phyloP scores from a whole-genome alignment of 1,140 invertebrate genomes.

The Trachelipus rathkii region DNA sequence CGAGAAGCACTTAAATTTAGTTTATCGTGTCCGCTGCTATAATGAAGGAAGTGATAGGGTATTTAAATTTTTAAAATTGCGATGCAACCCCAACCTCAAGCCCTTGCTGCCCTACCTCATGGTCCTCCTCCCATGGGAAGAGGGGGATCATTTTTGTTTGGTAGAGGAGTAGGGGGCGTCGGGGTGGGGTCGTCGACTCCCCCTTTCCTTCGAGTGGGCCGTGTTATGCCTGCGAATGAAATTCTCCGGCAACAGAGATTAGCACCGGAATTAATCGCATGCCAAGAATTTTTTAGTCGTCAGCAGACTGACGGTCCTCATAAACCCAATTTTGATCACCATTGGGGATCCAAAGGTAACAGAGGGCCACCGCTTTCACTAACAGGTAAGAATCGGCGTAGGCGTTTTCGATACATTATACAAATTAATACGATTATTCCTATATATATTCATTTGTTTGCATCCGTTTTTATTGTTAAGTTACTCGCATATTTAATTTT shows the following conservation, averaged over 20 bases:
- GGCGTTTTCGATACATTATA: too few species aligned
- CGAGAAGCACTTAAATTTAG: too few species aligned
- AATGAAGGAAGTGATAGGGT: conserved; percentile 4
- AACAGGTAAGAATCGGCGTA: not conserved
- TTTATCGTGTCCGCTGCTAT: not conserved
- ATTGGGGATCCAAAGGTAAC: not conserved
- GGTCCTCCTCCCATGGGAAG: not conserved
- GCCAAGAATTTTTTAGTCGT: not conserved
- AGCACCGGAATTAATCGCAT: not conserved
- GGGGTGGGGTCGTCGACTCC: not conserved
- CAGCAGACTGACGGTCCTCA: not conserved
- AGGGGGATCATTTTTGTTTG: conserved; percentile 7
- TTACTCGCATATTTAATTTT: too few species aligned
- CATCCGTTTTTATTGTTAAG: too few species aligned
- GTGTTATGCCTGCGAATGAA: not conserved
- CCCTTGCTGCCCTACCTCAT: conserved; percentile 1
- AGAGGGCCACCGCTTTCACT: not conserved
- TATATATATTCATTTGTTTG: too few species aligned
- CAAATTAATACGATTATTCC: too few species aligned
- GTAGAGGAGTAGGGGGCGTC: not conserved
- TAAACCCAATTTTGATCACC: not conserved
- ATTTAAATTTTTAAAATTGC: not conserved
- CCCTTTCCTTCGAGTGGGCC: not conserved
- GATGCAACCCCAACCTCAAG: conserved; percentile 5
- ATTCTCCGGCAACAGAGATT: not conserved